phyloP scores from a whole-genome alignment of 1,140 invertebrate species.

The Aphis gossypii region DNA sequence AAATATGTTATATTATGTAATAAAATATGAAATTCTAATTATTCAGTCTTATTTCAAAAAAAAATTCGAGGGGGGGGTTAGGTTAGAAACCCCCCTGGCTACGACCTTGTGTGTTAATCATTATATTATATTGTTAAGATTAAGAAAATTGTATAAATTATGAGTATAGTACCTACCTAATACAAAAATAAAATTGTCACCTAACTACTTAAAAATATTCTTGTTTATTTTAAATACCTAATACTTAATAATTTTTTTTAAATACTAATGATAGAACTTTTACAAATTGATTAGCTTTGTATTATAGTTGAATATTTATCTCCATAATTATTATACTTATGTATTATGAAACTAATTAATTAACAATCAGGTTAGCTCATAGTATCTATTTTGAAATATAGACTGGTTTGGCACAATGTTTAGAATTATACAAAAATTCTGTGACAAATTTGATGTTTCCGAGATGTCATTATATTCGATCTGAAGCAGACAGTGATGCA shows the following conservation, averaged over 20 bases:
- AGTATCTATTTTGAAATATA: neutral
- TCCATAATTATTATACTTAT: neutral
- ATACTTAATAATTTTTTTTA: too few species aligned
- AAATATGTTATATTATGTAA: too few species aligned
- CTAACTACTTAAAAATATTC: too few species aligned
- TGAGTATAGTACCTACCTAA: too few species aligned
- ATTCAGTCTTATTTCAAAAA: too few species aligned
- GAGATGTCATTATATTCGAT: slow-evolving; percentile 84
- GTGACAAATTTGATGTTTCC: slow-evolving; percentile 83
- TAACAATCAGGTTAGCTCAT: neutral
- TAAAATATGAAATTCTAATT: too few species aligned
- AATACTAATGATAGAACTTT: neutral
- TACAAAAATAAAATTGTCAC: too few species aligned
- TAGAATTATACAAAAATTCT: slow-evolving; percentile 86
- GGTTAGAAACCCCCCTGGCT: too few species aligned
- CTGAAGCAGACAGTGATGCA: slow-evolving; percentile 83
- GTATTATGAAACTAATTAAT: neutral
- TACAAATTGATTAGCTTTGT: too few species aligned
- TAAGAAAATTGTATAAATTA: neutral
- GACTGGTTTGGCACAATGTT: slow-evolving; percentile 76
- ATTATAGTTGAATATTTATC: neutral
- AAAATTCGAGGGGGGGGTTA: too few species aligned
- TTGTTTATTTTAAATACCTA: neutral
- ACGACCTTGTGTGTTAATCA: neutral
- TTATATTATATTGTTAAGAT: neutral